Evolutionary conservation across 2,113 vertebrate genomes (phyloP), one percentile per base, ranked within the genome.

Genomic region (Cottus gobio): DNA sequence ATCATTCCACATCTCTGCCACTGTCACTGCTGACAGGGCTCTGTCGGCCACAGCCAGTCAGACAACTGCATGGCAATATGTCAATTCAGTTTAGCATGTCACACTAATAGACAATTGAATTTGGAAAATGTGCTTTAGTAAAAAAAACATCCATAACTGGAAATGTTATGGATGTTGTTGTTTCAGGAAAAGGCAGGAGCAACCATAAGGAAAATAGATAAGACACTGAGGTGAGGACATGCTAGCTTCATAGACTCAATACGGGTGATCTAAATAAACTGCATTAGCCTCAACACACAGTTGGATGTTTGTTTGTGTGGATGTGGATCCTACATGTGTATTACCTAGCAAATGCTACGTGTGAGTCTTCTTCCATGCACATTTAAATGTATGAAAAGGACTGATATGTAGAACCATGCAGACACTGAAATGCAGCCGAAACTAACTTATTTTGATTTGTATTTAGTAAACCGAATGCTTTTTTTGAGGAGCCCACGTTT

Each of bases 1-100:
- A 89, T 94, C 92, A 93, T 91, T 94, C 88, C 79, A 79, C 72
- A 85, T 87, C 82, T 87, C 81, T 26, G 52, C 52, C 63, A n/a
- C 85, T 86, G 90, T 91, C 91, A 85, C 10, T 68, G 52, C 54
- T 87, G 92, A 91, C 91, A 87, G 75, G 58, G 28, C 84, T 82
- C 77, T 30, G 78, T 73, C 75, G 75, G 82, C 85, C 82, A 81
- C 80, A 37, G 77, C 62, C 88, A 84, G 85, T 68, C 87, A 88
- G 37, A 20, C 75, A 50, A 84, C 83, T 72, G 85, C 80, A 86
- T 57, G 66, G 48, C 67, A 79, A 89, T 84, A 80, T 75, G 86
- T 89, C 83, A 73, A 34, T 83, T 91, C 83, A 80, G 71, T 82
- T 90, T 84, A 87, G 83, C 69, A 64, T 67, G 60, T 65, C 83